Evolutionary conservation across 2,113 vertebrate genomes (phyloP).

Genomic region (Numenius arquata): DNA sequence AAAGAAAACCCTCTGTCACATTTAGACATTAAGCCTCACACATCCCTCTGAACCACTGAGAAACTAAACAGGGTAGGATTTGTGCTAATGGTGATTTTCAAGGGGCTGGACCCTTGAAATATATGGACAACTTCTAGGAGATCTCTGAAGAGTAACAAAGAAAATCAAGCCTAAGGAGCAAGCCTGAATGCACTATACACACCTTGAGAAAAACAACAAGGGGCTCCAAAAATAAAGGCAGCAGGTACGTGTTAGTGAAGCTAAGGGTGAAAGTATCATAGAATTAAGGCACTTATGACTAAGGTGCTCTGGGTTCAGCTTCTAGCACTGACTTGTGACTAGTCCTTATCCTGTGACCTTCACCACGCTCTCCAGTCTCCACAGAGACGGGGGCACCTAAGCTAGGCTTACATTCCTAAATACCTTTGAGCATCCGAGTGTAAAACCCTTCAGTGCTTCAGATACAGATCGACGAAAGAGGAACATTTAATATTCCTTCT

Average conservation of each 20-base stretch:
- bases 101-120: background rate
- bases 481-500: background rate
- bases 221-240: background rate
- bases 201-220: background rate
- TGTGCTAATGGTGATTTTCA: background rate
- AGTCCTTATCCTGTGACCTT: background rate
- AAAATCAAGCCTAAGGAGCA: background rate
- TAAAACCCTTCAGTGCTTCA: background rate
- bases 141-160: background rate
- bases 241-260: background rate
- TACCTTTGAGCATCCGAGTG: background rate
- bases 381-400: background rate
- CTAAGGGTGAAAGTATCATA: background rate
- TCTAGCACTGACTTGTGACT: background rate
- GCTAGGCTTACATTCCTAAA: background rate
- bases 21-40: background rate
- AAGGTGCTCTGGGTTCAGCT: background rate
- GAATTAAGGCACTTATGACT: background rate
- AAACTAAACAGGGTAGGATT: background rate
- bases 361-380: background rate
- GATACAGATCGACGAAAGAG: background rate
- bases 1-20: background rate
- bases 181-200: background rate
- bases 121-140: background rate
- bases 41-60: background rate